Conservation (phyloP, 1,140 invertebrate species). For the Brachionus manjavacas region DNA sequence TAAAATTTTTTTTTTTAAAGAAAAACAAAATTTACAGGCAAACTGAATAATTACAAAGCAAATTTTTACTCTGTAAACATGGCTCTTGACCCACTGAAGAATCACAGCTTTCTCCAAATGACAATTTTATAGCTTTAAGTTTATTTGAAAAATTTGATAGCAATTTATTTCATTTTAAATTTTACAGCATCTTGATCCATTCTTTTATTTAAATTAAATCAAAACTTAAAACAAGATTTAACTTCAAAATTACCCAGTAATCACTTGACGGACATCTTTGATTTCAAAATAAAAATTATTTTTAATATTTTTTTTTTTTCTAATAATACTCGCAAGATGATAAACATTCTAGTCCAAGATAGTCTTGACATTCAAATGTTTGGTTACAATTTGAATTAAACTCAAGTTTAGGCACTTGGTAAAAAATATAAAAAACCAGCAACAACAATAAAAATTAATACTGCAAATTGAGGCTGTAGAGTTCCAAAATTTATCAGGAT, state of each 20-base stretch:
- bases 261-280: neutral
- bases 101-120: neutral
- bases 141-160: neutral
- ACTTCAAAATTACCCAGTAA: constrained; percentile 8
- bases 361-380: neutral
- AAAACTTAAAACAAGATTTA: too few relatives aligned
- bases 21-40: neutral
- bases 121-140: neutral
- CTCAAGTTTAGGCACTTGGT: neutral
- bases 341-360: neutral
- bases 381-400: neutral
- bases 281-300: neutral
- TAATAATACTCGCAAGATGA: neutral
- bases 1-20: neutral
- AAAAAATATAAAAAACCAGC: neutral
- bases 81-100: neutral
- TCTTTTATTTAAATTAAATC: too few relatives aligned
- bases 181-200: neutral
- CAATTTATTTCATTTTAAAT: neutral
- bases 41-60: neutral
- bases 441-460: neutral
- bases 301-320: too few relatives aligned
- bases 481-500: neutral
- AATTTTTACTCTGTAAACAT: neutral
- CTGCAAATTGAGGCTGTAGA: neutral